Evolutionary conservation across 2,113 vertebrate species (phyloP), one percentile per base, ranked within the genome.

Genomic region (human): DNA sequence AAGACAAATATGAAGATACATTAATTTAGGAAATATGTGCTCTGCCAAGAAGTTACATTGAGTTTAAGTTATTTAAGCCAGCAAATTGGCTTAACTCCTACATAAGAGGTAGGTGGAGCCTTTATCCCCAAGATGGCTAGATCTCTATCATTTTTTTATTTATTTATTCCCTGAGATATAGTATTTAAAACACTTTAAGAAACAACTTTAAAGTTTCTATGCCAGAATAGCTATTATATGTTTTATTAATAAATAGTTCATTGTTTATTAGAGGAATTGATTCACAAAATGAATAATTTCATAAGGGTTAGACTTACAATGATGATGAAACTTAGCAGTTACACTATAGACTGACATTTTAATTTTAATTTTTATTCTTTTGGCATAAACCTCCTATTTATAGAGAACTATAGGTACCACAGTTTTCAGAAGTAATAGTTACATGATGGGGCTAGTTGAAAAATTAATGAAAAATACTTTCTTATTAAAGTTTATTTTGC

Each of bases 391-490:
- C 4, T 85, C 17, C 4, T 79, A 45, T 55, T 93, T 87, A 84
- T 61, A 94, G 23, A 97, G 40, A 82, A 87, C 0, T 16, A 90
- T 17, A 73, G 25, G 52, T 50, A 59, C 5, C 50, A 96, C 35
- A 94, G 14, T 72, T 10, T 35, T 95, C 68, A 85, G 1, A 94
- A 96, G 61, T 66, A n/a, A 70, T 1, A 32, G 0, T 40, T 9
- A 89, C 43, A 86, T 43, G 78, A 68, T 18, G 66, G 27, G 94
- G 25, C 0, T 50, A 57, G 8, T 16, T 90, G 11, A 85, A 90
- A 97, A 90, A 3, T 79, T 97, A 91, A 84, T 87, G 48, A 45
- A n/a, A 80, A 96, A 79, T 89, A 59, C n/a, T 95, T 78, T 59
- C 32, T 8, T 81, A 59, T 3, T 80, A 50, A 50, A 80, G 43